Evolutionary conservation across 2,113 vertebrate species (phyloP), one percentile per base, ranked within the genome.

Genomic region (Mirounga angustirostris): DNA sequence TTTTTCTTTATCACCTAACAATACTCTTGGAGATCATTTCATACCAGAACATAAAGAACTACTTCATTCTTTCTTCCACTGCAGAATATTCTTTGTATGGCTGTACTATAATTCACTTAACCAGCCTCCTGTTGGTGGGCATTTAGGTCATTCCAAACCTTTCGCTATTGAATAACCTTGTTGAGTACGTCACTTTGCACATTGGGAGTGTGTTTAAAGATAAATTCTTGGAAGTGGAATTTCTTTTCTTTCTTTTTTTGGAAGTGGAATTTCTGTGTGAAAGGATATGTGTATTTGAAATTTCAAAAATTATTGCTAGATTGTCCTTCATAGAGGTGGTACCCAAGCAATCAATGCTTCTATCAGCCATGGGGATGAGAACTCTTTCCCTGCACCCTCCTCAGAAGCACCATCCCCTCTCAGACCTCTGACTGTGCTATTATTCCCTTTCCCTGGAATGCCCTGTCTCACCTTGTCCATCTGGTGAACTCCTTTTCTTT

Each of bases 1-100:
- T 95, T 84, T n/a, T 76, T 40, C 22, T 40, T 95, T 84, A 73
- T 82, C 56, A 36, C 84, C 79, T 76, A 71, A 80, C 22, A 65
- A 88, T 96, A 61, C 46, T 94, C 90, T 94, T 33, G 81, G 56
- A 95, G 92, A 95, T 61, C 56, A 90, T 95, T 95, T 98, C 71
- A n/a, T 63, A 88, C 22, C 12, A 43, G 91, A 89, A 78, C 15
- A 84, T 69, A 54, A 93, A 96, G 67, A 89, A 65, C 4, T 28
- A 54, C 73, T 96, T 95, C 46, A 15, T 95, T 95, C 40, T 63
- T 80, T 76, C 73, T 59, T 79, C 89, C n/a, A 6, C 2, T 16
- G 87, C 69, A 54, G 61, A 92, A 58, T 50, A n/a, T 28, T 83
- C 92, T 95, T 87, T 78, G 63, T 46, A 21, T 56, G 56, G 24